Evolutionary conservation across 1,140 invertebrate species (phyloP).

Genomic region (Nasonia longicornis): DNA sequence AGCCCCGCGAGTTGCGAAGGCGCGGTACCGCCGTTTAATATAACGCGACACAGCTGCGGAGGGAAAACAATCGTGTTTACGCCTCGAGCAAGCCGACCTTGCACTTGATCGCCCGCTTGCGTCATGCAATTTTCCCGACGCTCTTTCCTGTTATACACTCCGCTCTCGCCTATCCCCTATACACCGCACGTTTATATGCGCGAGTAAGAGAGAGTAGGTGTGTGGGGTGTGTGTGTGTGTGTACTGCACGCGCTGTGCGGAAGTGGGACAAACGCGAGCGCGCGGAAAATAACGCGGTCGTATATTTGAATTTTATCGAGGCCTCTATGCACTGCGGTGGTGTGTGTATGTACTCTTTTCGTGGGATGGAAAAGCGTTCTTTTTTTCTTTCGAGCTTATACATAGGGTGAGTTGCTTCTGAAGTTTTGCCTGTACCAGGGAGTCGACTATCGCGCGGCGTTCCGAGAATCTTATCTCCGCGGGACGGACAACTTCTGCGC

Average conservation of each 20-base stretch:
- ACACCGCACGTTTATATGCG: neutral
- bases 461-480: no score
- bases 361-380: no score
- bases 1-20: neutral
- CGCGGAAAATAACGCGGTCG: neutral
- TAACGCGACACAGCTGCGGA: neutral
- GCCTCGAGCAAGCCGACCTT: neutral
- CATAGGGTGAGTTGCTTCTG: no score
- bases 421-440: no score
- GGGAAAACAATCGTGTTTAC: neutral
- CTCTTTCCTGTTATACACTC: neutral
- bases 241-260: neutral
- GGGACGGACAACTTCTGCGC: no score
- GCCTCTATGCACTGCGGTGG: no score
- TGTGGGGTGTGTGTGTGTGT: neutral
- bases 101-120: conserved; percentile 23
- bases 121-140: conserved; percentile 31
- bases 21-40: neutral
- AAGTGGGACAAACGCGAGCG: neutral
- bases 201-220: neutral
- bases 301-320: neutral
- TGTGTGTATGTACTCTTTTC: no score
- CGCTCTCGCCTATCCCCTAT: neutral
- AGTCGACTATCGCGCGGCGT: no score
- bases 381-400: no score